Percentiles rank a stretch among this genome's conserved stretches.
These are phyloP conservation scores for Oenanthe oenanthe DNA, from an alignment of 2,113 vertebrate species.

Conservation along the genomic window DNA sequence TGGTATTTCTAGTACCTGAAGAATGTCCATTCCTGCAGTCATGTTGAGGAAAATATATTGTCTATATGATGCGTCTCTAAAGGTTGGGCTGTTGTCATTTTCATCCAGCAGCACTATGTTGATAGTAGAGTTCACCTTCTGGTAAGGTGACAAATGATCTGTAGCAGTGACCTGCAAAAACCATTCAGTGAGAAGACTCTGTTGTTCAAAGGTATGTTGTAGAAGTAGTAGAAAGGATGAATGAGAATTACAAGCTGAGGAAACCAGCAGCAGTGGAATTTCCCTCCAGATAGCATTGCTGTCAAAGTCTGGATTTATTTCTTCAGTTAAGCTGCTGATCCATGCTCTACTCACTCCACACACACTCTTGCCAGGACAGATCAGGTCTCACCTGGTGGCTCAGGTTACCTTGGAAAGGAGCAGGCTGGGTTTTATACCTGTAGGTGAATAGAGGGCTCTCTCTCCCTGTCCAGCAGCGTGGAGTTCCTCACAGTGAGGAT, in stretches of 20 bases:
- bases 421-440: constrained; percentile 60
- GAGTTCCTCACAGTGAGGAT: constrained; percentile 73
- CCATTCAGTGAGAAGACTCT: not conserved
- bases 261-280: not conserved
- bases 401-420: not conserved
- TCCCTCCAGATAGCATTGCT: not conserved
- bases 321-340: not conserved
- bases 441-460: constrained; percentile 39
- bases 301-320: not conserved
- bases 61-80: constrained; percentile 58
- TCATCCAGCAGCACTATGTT: constrained; percentile 73
- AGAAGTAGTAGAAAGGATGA: not conserved
- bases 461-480: constrained; percentile 73
- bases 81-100: constrained; percentile 81
- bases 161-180: constrained; percentile 74
- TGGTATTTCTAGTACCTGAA: constrained; percentile 69
- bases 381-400: not conserved
- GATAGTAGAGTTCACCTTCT: not conserved
- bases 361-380: not conserved
- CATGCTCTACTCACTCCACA: too few relatives aligned
- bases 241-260: not conserved
- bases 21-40: constrained; percentile 72
- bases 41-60: constrained; percentile 72
- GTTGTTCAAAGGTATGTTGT: not conserved
- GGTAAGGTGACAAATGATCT: constrained; percentile 36